Evolutionary conservation across 2,888 invertebrate species (phyloP), one percentile per base, ranked within the genome.

Genomic region (Deilephila porcellus): DNA sequence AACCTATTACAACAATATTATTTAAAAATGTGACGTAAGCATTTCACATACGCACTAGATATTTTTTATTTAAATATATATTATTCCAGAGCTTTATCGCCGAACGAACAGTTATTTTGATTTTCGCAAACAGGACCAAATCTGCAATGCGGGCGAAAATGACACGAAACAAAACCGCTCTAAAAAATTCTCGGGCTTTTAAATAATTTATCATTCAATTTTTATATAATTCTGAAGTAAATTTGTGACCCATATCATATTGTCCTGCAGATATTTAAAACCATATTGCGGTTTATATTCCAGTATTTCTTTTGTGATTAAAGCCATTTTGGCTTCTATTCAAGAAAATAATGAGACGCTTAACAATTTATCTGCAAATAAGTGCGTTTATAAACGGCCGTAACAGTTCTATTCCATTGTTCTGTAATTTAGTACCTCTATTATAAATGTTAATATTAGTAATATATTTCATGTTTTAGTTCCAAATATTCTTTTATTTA

Each of bases 341-440:
- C 73, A 34, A 45, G 60, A 14, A 60, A 67, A 71, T 71, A 53
- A 34, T 59, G 25, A 53, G 64, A 67, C 71, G 73, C 25, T 60
- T 11, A 29, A 60, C 14, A 60, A 60, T 25, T 60, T 14, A 60
- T 60, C 6, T 60, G 56, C 60, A 29, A 60, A 17, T 60, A 60
- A 29, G 29, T 29, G 25, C 4, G 25, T 60, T 60, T 60, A 56
- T 56, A 56, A 56, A 56, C n/a, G 56, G 19, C n/a, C 56, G 56
- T 56, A 56, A 56, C n/a, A 56, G 56, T n/a, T 56, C 2, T 45
- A n/a, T n/a, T 7, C 56, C 56, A 56, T 56, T 56, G 56, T 56
- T 45, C 56, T 56, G 17, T 19, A 5, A 56, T 56, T 56, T 56
- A 56, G 19, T 56, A n/a, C 6, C 56, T 56, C 19, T n/a, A n/a